Base-by-base conservation (phyloP, 92 coral and sea anemone species). In the Actinostola sp. region DNA sequence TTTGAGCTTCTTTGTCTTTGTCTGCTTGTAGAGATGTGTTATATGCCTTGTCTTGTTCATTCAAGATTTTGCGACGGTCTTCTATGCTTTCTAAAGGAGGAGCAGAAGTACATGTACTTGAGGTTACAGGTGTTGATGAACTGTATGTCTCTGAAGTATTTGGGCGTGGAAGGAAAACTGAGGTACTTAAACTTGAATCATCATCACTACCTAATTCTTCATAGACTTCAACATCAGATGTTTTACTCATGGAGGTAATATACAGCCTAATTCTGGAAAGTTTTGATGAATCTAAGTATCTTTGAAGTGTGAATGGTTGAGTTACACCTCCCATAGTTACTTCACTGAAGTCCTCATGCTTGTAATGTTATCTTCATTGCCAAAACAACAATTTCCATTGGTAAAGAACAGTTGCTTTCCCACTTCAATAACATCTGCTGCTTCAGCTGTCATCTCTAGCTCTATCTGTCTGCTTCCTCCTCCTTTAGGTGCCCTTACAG, bases 401-500 rank as follows among this genome's bases (percentile, higher is more conserved):
- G 84, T 60, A 39, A 79, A 71, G 36, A 79, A 80, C 13, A 71
- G 41, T 25, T 61, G 8, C 20, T 80, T 80, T 27, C 63, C 85
- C 23, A 30, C 24, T 19, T 29, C 73, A 27, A 80, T 72, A 11
- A 80, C 59, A 25, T 63, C 64, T 6, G 14, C 54, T 42, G 72
- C 70, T 14, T 0, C 35, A 27, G 79, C 53, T 4, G 53, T 30
- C 26, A 51, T 52, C 41, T 67, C 59, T 14, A 80, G 39, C n/a
- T 80, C 79, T 19, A 80, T 33, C 19, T 19, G 15, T 32, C 86
- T 51, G 24, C 81, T 62, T 25, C 86, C 74, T 34, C 86, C 81
- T 11, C 73, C 80, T 24, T 44, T 35, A 27, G 54, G 34, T 39
- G 50, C 10, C 15, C 86, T 51, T 61, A 73, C 81, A 29, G 86